Base-by-base conservation (phyloP, 2,113 vertebrate species). In the Crotalus helleri region DNA sequence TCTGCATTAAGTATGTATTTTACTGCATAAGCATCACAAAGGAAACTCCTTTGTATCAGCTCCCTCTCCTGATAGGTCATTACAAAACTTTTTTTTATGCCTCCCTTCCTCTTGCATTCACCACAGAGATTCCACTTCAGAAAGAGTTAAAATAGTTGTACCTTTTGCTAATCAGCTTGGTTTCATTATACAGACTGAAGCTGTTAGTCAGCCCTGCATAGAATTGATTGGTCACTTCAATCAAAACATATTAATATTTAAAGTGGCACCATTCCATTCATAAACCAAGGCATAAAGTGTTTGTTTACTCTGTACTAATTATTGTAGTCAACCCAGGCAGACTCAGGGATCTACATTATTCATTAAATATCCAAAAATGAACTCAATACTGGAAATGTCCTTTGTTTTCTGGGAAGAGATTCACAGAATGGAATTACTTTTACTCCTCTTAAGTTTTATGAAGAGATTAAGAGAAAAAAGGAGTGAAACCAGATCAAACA, bases 241-340 rank as follows among this genome's bases (percentile, higher is more conserved):
- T 51, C 64, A 93, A 95, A 96, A 59, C 0, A 39, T 91, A 94
- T 93, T 93, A 90, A 94, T 94, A 96, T 94, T 97, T 96, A 96
- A 96, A 96, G 69, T 26, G 93, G 59, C 94, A 97, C 95, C 94
- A 95, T 46, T 64, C 91, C 87, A 96, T 94, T 97, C 92, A 96
- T 81, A 93, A 96, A 95, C 91, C 51, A 92, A 94, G 96, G 94
- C 0, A 0, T 93, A 94, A 96, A 96, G 92, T 93, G 90, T 96
- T 96, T 96, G 93, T 94, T 97, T 97, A 95, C 90, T 93, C 92
- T 93, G 87, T 94, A 95, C 89, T 96, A 97, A 95, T 96, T 97
- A 94, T 96, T 96, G 93, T 93, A 96, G 88, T 69, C 81, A 95
- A 93, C 94, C 91, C 89, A 96, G 85, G 64, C 89, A 97, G 96